Base-by-base conservation (phyloP, 1,140 invertebrate species). In the Coenobita brevimanus region DNA sequence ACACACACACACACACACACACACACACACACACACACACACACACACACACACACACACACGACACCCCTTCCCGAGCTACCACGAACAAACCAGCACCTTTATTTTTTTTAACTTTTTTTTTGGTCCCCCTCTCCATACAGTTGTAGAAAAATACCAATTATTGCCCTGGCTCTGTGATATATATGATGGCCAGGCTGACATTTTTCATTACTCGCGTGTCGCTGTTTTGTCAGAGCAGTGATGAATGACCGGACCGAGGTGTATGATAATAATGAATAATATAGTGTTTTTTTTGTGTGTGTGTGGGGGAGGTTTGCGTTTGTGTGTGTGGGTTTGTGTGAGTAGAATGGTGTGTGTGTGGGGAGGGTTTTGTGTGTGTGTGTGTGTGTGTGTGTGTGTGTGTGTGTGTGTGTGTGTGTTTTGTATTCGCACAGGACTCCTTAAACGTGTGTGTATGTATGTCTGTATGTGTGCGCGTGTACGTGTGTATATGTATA, bases 21-120 rank as follows among this genome's bases (percentile, higher is more conserved):
- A 69, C 64, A 69, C 1, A 69, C 64, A 69, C 64, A 69, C 64
- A 69, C 64, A 69, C 64, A 69, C 64, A 69, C 64, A 69, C 64
- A 69, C 64, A 69, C 64, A 69, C 64, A 69, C 64, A 33, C n/a
- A 24, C 64, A 33, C n/a, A 33, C 64, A 27, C 64, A 69, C 64
- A n/a, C n/a, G n/a, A n/a, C n/a, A n/a, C n/a, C n/a, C n/a, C n/a
- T n/a, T n/a, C n/a, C n/a, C n/a, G n/a, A n/a, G n/a, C n/a, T n/a
- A n/a, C n/a, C n/a, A n/a, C n/a, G n/a, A n/a, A n/a, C n/a, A n/a
- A n/a, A n/a, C n/a, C n/a, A n/a, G n/a, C n/a, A n/a, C n/a, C n/a
- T n/a, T n/a, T n/a, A n/a, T n/a, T n/a, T n/a, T n/a, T n/a, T n/a
- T n/a, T n/a, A n/a, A n/a, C n/a, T n/a, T n/a, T n/a, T n/a, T n/a